Conservation (phyloP, 2,113 vertebrate genomes). For the Tragelaphus buxtoni region DNA sequence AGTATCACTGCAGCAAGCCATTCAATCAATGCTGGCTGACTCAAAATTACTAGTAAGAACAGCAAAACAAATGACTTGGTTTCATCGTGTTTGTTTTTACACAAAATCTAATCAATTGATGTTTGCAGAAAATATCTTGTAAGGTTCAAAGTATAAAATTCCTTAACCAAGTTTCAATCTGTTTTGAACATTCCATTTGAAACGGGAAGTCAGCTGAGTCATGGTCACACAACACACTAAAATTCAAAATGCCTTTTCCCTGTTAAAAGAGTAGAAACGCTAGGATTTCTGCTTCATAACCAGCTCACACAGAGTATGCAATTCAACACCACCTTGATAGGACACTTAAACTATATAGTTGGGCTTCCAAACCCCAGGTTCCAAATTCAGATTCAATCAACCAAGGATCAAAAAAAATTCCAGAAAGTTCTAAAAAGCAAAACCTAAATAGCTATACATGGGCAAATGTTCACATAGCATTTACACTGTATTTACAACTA, state of each 20-base stretch:
- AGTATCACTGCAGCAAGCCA: neutral
- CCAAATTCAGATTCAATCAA: neutral
- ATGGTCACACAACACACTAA: constrained; percentile 2
- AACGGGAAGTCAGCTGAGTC: constrained; percentile 52
- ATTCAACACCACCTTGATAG: neutral
- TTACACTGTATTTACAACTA: neutral
- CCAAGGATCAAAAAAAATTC: neutral
- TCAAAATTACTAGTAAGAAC: neutral
- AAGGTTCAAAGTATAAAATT: constrained; percentile 68
- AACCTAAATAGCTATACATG: neutral
- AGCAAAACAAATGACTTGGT: neutral
- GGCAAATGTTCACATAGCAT: neutral
- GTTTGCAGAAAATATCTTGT: constrained; percentile 49
- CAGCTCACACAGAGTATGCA: neutral
- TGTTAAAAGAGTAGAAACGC: neutral
- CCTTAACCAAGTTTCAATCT: constrained; percentile 32
- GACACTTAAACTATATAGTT: neutral
- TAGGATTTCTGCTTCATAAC: neutral
- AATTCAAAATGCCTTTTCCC: neutral
- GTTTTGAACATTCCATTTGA: constrained; percentile 49
- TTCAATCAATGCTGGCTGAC: neutral
- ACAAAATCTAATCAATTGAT: constrained; percentile 48
- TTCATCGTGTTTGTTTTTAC: constrained; percentile 32
- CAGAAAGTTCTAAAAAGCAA: neutral
- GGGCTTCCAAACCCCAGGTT: neutral